A percentile compares a stretch with the other conserved stretches of the same genome.
Conservation (phyloP, 1,140 invertebrate species). For the Zaprionus ghesquierei region DNA sequence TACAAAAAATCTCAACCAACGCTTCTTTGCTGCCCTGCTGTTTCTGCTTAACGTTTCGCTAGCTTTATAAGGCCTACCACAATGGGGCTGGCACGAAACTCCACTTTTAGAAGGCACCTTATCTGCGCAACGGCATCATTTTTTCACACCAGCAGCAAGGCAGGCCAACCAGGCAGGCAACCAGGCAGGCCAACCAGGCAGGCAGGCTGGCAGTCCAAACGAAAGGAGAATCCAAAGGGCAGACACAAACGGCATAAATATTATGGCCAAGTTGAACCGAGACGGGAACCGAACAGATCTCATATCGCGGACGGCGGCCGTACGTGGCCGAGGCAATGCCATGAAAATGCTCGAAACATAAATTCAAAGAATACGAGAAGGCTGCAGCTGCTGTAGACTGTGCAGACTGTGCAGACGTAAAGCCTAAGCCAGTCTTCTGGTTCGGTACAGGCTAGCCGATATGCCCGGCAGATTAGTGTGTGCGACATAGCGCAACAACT, state of each 20-base stretch:
- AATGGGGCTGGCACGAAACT: constrained; percentile 74
- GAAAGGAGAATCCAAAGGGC: constrained; percentile 19
- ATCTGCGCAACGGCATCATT: constrained; percentile 78
- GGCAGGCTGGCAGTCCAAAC: constrained; percentile 19
- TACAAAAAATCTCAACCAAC: not conserved
- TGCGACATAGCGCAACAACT: constrained; percentile 50
- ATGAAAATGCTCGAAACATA: constrained; percentile 71
- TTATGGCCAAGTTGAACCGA: constrained; percentile 67
- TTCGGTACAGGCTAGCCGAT: constrained; percentile 52
- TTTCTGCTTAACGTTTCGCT: not conserved
- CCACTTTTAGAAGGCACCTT: constrained; percentile 75
- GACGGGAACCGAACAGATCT: constrained; percentile 51
- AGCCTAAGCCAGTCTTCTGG: not conserved
- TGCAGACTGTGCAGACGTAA: not conserved
- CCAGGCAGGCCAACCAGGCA: not conserved
- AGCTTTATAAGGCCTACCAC: constrained; percentile 58
- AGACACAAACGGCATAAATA: constrained; percentile 73
- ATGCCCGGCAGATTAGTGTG: constrained; percentile 57
- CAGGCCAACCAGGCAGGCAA: constrained; percentile 22
- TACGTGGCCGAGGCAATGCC: constrained; percentile 61
- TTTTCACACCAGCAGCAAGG: constrained; percentile 72
- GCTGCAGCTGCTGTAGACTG: constrained; percentile 7
- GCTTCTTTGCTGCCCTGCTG: not conserved
- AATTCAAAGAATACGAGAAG: constrained; percentile 43
- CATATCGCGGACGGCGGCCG: constrained; percentile 51